Base-by-base conservation (phyloP, 1,140 invertebrate genomes). In the Heliconius hewitsoni region DNA sequence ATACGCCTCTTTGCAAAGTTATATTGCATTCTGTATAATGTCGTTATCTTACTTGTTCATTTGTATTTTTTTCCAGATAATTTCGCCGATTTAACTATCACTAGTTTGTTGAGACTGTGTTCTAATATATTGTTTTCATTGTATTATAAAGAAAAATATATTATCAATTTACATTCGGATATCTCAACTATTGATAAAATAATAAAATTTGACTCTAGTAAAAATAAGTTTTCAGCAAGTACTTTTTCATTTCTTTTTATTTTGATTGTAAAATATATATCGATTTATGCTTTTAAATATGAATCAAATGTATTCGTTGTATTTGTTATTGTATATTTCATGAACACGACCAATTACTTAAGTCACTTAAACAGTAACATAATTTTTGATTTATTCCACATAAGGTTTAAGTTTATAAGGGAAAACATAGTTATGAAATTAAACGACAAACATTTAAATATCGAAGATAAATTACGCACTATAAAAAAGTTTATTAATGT, bases 1-100 rank as follows among this genome's bases (percentile, higher is more conserved):
- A 13, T 75, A 13, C 39, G 37, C 60, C 13, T 27, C 1, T 1
- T 75, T 8, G 18, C 55, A 66, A 37, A 39, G 34, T 23, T 66
- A 8, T 75, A 75, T 60, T 75, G 74, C 18, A 23, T 75, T 1
- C n/a, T 57, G n/a, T 75, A 75, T 75, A 27, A 5, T 75, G 30
- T 8, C n/a, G 3, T 66, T 23, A 37, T 39, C 0, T 6, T 72
- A 72, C 4, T 75, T 27, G n/a, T n/a, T 30, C 4, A 66, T 66
- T 27, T 66, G 18, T 66, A 66, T 66, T 27, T 30, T 66, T 60
- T 39, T 75, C 34, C 23, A 8, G 46, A 66, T 27, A 39, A n/a
- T 60, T 60, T 27, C 19, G 4, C 8, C n/a, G 11, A 23, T 16
- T 60, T 50, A 34, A 74, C 5, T 30, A 18, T 19, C 16, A 75